A percentile compares a stretch with the other conserved stretches of the same genome.
Evolutionary conservation across 1,140 invertebrate genomes (phyloP).

Genomic region (Brachionus calyciflorus): DNA sequence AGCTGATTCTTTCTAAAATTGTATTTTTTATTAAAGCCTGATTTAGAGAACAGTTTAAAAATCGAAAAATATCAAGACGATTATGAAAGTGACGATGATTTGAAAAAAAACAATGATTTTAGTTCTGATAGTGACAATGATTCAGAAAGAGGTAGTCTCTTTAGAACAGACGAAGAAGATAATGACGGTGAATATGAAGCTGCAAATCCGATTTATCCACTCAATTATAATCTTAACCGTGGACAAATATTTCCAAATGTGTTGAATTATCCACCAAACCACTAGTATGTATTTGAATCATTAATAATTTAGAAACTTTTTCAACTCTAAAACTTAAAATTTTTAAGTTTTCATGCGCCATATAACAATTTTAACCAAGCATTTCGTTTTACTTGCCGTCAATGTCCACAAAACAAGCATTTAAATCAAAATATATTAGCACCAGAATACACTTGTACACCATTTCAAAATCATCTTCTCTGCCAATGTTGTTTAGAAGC

Average conservation of each 20-base stretch:
- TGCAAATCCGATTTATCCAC: too few relatives aligned
- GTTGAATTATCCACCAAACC: too few relatives aligned
- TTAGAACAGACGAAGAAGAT: conserved; percentile 48
- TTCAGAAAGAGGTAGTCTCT: neutral
- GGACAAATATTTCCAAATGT: neutral
- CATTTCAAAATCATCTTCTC: conserved; percentile 53
- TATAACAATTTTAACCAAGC: conserved; percentile 47
- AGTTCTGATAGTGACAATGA: conserved; percentile 46
- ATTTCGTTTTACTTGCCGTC: conserved; percentile 25
- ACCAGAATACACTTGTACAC: conserved; percentile 50
- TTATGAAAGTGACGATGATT: conserved; percentile 1
- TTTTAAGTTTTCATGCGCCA: conserved; percentile 53
- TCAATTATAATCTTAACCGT: too few relatives aligned
- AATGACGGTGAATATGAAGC: conserved; percentile 48
- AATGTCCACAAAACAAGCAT: conserved; percentile 50
- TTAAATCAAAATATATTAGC: conserved; percentile 48
- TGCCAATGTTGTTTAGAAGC: conserved; percentile 57
- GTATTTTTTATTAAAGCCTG: neutral
- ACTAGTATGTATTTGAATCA: neutral
- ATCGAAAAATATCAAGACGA: conserved; percentile 5
- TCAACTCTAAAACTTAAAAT: conserved; percentile 45
- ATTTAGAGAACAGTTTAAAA: neutral
- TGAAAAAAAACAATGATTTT: conserved; percentile 26
- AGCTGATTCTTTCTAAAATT: too few relatives aligned
- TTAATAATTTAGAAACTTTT: neutral